Evolutionary conservation across 2,888 invertebrate species (phyloP).

Genomic region (Oscheius myriophilus): DNA sequence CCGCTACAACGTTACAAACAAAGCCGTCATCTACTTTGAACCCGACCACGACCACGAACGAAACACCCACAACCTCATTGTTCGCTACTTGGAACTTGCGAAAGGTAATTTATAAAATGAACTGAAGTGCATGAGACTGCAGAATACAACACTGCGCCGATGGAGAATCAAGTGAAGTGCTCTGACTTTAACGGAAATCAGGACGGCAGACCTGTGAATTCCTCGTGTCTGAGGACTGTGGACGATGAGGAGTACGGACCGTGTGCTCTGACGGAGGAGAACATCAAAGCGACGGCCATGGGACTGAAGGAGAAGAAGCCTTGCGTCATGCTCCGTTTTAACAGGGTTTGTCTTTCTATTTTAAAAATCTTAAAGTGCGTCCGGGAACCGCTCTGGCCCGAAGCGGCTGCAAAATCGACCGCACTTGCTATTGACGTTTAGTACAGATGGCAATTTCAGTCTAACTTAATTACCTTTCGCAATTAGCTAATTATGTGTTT

Average conservation of each 20-base stretch:
- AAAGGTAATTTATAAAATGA: not conserved
- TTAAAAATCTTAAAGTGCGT: too few species aligned
- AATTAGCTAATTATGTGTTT: not conserved
- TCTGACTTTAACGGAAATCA: constrained; percentile 10
- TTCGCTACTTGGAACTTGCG: constrained; percentile 1
- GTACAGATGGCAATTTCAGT: too few species aligned
- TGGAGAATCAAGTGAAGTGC: constrained; percentile 1
- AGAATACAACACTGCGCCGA: constrained; percentile 13
- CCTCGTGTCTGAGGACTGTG: constrained; percentile 2
- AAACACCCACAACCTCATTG: constrained; percentile 3
- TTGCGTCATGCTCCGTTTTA: constrained; percentile 24
- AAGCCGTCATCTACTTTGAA: constrained; percentile 10
- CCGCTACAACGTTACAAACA: not conserved
- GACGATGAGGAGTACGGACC: constrained; percentile 10
- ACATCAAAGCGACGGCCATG: constrained; percentile 14
- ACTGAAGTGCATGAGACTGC: not conserved
- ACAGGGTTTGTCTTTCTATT: not conserved
- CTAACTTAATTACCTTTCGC: too few species aligned
- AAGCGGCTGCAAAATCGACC: too few species aligned
- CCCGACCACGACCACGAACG: not conserved
- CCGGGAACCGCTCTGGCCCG: too few species aligned
- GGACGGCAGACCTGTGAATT: constrained; percentile 1
- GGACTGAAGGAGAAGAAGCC: constrained; percentile 9
- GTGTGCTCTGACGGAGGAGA: constrained; percentile 16
- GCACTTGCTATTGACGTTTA: too few species aligned